Evolutionary conservation across 2,797 vertebrate species (phyloP).

Genomic region (Heteromormyrus szaboi): DNA sequence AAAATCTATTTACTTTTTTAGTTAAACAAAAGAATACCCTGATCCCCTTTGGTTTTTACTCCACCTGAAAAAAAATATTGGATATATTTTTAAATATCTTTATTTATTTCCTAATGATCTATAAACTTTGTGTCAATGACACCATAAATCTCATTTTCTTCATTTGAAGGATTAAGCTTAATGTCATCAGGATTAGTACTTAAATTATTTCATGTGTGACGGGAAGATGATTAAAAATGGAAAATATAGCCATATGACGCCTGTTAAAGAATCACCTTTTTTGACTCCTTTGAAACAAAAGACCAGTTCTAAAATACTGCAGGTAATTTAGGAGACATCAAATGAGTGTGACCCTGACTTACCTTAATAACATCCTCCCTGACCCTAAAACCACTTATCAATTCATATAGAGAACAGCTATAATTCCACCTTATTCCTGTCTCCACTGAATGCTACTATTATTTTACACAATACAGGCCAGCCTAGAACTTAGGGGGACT

Average conservation of each 20-base stretch:
- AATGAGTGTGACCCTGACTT: slow-evolving; percentile 11
- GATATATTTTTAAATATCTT: background rate
- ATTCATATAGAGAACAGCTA: slow-evolving; percentile 9
- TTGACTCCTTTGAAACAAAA: slow-evolving; percentile 2
- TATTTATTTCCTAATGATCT: background rate
- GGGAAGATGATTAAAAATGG: background rate
- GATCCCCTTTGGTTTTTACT: background rate
- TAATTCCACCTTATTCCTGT: slow-evolving; percentile 2
- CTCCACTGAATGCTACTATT: background rate
- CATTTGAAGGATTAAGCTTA: slow-evolving; percentile 8
- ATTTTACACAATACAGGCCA: background rate
- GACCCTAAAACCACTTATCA: background rate
- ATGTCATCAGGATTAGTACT: background rate
- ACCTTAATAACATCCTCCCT: slow-evolving; percentile 4
- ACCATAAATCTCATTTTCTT: background rate
- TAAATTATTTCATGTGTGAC: slow-evolving; percentile 12
- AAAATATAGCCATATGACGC: slow-evolving; percentile 4
- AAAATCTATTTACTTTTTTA: background rate
- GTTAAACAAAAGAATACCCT: background rate
- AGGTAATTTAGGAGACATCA: background rate
- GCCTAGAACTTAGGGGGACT: background rate
- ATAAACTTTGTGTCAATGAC: slow-evolving; percentile 5
- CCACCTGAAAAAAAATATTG: background rate
- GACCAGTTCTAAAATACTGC: slow-evolving; percentile 1
- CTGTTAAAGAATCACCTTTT: background rate